Conservation (phyloP, 1,140 invertebrate species). For the Brachionus rotundiformis region DNA sequence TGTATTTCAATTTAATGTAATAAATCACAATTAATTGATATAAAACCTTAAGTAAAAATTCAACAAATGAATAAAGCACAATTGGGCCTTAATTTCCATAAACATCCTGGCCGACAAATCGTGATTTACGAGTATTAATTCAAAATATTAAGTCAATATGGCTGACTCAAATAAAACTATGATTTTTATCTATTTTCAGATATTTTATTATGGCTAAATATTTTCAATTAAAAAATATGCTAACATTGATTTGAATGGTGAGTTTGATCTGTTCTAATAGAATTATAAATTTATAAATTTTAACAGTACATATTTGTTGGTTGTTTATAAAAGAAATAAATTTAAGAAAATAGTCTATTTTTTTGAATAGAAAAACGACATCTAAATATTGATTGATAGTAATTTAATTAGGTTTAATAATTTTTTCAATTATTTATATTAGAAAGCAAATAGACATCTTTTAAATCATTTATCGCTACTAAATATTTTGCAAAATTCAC, state of each 20-base stretch:
- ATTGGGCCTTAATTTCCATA: background rate
- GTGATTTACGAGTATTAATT: background rate
- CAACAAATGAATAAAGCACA: background rate
- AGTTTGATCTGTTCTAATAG: background rate
- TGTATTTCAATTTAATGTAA: background rate
- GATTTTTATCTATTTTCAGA: background rate
- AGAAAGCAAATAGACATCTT: too few species aligned
- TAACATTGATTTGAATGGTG: background rate
- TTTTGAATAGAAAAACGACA: too few species aligned
- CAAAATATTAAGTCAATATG: background rate
- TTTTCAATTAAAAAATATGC: background rate
- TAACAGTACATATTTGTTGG: background rate
- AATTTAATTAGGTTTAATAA: too few species aligned
- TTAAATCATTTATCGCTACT: too few species aligned
- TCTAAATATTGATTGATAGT: too few species aligned
- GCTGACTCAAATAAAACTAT: background rate
- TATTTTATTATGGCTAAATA: background rate
- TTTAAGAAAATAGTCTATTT: too few species aligned
- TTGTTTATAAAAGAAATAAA: background rate
- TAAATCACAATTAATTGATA: slow-evolving; percentile 16
- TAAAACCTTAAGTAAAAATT: background rate
- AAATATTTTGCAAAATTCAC: too few species aligned
- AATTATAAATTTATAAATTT: background rate
- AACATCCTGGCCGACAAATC: background rate
- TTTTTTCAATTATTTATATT: too few species aligned